Evolutionary conservation across 2,113 vertebrate species (phyloP).

Genomic region (Sarotherodon lohbergeri): DNA sequence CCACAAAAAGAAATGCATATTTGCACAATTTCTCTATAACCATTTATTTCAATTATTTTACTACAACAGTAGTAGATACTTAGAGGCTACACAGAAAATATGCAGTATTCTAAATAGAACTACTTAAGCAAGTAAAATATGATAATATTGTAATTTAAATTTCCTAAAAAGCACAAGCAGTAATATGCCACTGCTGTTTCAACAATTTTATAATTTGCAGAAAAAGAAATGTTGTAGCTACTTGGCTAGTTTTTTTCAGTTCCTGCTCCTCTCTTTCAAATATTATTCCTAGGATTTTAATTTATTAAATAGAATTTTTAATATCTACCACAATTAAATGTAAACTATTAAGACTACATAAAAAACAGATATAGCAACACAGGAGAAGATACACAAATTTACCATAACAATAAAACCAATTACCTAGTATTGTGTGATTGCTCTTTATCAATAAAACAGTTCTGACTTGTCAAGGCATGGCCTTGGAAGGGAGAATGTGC

Average conservation of each 20-base stretch:
- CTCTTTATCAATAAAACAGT: background rate
- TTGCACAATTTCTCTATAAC: background rate
- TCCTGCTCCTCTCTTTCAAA: background rate
- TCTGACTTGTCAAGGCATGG: background rate
- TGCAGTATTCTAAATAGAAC: background rate
- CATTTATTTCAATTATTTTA: background rate
- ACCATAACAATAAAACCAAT: background rate
- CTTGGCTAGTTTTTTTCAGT: background rate
- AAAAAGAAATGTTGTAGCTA: background rate
- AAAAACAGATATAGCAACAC: background rate
- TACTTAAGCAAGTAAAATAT: background rate
- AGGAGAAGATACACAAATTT: background rate
- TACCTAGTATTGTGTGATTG: background rate
- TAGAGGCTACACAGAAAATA: background rate
- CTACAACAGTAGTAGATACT: background rate
- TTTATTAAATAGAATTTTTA: background rate
- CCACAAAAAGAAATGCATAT: background rate
- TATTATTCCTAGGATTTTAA: accelerated
- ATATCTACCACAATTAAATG: background rate
- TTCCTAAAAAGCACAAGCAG: accelerated
- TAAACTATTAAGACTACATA: background rate
- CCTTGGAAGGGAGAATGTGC: background rate
- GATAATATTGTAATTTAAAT: background rate
- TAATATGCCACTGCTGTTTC: background rate
- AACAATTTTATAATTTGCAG: background rate